These are phyloP conservation scores for Sebastes iracundus DNA, from an alignment of 2,797 vertebrate species.

Conservation along the genomic window DNA sequence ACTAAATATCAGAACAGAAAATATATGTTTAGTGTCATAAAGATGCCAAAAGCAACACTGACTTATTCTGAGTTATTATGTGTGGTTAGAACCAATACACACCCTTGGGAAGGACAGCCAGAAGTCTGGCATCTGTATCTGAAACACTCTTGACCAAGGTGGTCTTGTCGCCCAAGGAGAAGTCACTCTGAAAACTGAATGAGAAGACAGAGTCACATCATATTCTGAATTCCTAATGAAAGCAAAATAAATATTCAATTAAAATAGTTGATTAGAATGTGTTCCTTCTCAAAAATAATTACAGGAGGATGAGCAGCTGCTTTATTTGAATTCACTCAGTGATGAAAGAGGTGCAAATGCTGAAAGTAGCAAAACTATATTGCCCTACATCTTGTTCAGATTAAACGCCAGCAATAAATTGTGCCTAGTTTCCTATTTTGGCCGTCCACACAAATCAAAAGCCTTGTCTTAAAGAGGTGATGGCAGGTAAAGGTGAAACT, in stretches of 20 bases:
- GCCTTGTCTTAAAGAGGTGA: constrained; percentile 34
- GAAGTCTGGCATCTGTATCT: constrained; percentile 87
- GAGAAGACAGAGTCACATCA: constrained; percentile 16
- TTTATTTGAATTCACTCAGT: not conserved
- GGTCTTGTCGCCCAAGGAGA: constrained; percentile 83
- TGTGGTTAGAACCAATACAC: constrained; percentile 35
- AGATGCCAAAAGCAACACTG: not conserved
- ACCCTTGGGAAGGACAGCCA: constrained; percentile 93
- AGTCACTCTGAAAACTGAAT: constrained; percentile 91
- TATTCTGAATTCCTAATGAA: not conserved
- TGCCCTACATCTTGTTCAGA: not conserved
- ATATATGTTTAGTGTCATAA: not conserved
- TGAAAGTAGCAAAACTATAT: not conserved
- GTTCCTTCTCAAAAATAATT: not conserved
- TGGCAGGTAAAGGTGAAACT: constrained; percentile 39
- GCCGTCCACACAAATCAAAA: not conserved
- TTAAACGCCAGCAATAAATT: not conserved
- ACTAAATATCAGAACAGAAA: constrained; percentile 81
- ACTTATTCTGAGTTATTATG: not conserved
- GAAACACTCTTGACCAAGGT: constrained; percentile 84
- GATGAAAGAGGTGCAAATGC: not conserved
- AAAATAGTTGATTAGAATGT: not conserved
- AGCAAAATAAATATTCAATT: not conserved
- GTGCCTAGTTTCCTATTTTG: not conserved
- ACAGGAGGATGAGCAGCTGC: not conserved